These are phyloP conservation scores for Onthophagus taurus DNA, from an alignment of 1,140 invertebrate species.

Conservation along the genomic window DNA sequence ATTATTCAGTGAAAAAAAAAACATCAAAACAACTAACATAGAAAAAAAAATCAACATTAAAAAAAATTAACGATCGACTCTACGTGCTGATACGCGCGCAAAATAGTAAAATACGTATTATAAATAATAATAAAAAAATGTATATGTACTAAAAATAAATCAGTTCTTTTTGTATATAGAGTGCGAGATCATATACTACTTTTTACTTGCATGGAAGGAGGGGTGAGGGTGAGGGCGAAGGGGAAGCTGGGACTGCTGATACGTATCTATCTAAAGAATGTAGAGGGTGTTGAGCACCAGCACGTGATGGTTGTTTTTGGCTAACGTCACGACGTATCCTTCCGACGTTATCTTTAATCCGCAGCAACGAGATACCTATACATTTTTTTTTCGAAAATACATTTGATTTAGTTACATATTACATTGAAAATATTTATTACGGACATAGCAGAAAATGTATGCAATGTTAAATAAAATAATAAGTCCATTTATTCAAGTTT, in stretches of 20 bases:
- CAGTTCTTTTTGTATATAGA: constrained; percentile 35
- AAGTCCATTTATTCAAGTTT: too few relatives aligned
- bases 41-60: constrained; percentile 18
- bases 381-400: too few relatives aligned
- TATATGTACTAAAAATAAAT: constrained; percentile 26
- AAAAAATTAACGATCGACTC: constrained; percentile 22
- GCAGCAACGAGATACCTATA: constrained; percentile 91
- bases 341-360: constrained; percentile 94
- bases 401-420: too few relatives aligned
- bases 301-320: constrained; percentile 97
- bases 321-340: constrained; percentile 92
- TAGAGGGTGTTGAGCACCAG: constrained; percentile 91
- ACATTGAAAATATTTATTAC: not conserved
- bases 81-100: constrained; percentile 3
- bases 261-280: constrained; percentile 68
- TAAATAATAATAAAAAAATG: constrained; percentile 11
- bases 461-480: too few relatives aligned
- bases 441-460: too few relatives aligned
- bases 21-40: constrained; percentile 18
- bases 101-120: constrained; percentile 9
- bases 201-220: constrained; percentile 9
- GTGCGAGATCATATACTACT: constrained; percentile 33
- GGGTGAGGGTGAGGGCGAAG: too few relatives aligned
- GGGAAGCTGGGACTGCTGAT: too few relatives aligned
- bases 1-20: constrained; percentile 15